Evolutionary conservation across 2,888 invertebrate genomes (phyloP).

Genomic region (Acleris emargana): DNA sequence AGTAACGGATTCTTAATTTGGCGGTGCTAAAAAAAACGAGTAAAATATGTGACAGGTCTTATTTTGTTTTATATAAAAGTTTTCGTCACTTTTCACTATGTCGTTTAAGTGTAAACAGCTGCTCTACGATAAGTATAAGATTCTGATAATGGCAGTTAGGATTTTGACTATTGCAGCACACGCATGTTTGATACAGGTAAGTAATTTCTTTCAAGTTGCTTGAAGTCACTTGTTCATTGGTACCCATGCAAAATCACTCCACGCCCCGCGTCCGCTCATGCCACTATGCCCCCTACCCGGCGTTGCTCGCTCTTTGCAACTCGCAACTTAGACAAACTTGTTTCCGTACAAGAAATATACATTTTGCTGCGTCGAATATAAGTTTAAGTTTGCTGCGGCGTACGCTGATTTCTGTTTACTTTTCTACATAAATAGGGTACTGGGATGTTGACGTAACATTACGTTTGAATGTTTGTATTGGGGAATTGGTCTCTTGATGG

Average conservation of each 20-base stretch:
- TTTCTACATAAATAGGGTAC: conserved; percentile 37
- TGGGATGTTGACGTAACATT: conserved; percentile 9
- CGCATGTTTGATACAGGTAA: too few species aligned
- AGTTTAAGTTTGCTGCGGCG: conserved; percentile 53
- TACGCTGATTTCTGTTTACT: conserved; percentile 60
- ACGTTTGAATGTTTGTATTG: conserved; percentile 10
- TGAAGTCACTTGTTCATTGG: background rate
- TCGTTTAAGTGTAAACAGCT: too few species aligned
- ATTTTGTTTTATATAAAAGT: too few species aligned
- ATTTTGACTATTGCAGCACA: too few species aligned
- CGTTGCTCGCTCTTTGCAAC: conserved; percentile 51
- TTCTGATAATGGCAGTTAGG: too few species aligned
- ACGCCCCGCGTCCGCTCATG: conserved; percentile 20
- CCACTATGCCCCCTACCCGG: conserved; percentile 10
- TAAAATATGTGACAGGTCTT: too few species aligned
- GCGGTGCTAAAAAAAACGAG: too few species aligned
- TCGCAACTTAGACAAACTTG: conserved; percentile 67
- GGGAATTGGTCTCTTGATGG: conserved; percentile 18
- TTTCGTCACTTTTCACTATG: too few species aligned
- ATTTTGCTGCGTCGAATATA: conserved; percentile 65
- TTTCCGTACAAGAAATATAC: conserved; percentile 66
- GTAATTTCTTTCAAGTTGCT: too few species aligned
- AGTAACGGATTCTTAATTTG: too few species aligned
- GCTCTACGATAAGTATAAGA: too few species aligned
- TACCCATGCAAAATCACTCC: background rate